phyloP scores from a whole-genome alignment of 2,888 invertebrate species.

The Ligdia adustata region DNA sequence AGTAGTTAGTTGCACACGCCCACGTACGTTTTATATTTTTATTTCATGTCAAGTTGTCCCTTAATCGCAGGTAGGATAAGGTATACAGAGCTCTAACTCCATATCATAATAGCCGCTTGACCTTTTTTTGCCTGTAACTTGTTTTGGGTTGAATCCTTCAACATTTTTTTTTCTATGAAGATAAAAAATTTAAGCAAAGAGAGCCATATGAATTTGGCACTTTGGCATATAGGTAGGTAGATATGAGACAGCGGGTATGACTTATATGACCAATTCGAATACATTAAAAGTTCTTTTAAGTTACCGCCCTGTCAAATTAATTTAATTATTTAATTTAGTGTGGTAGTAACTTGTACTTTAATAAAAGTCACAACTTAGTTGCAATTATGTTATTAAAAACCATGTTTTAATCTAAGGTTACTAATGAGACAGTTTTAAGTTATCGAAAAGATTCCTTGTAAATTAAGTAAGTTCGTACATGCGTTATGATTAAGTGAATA shows the following conservation, averaged over 20 bases:
- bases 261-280: constrained; percentile 1
- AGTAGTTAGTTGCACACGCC: constrained; percentile 42
- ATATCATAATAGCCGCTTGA: constrained; percentile 3
- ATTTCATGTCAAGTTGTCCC: constrained; percentile 47
- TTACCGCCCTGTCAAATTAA: constrained; percentile 59
- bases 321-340: constrained; percentile 61
- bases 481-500: no score
- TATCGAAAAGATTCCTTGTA: constrained; percentile 15
- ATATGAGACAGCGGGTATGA: no score
- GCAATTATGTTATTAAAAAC: constrained; percentile 55
- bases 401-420: constrained; percentile 55
- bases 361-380: constrained; percentile 56
- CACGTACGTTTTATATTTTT: constrained; percentile 59
- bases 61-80: constrained; percentile 24
- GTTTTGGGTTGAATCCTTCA: not conserved
- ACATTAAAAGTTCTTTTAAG: constrained; percentile 35
- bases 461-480: no score
- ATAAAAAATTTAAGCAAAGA: not conserved
- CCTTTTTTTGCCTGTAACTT: constrained; percentile 10
- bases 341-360: constrained; percentile 46
- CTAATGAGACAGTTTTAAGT: constrained; percentile 33
- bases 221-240: no score
- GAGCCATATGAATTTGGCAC: no score
- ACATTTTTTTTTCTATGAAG: not conserved
- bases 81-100: constrained; percentile 1